A percentile compares a stretch with the other conserved stretches of the same genome.
Conservation (phyloP, 2,113 vertebrate genomes). For the Colaptes auratus region DNA sequence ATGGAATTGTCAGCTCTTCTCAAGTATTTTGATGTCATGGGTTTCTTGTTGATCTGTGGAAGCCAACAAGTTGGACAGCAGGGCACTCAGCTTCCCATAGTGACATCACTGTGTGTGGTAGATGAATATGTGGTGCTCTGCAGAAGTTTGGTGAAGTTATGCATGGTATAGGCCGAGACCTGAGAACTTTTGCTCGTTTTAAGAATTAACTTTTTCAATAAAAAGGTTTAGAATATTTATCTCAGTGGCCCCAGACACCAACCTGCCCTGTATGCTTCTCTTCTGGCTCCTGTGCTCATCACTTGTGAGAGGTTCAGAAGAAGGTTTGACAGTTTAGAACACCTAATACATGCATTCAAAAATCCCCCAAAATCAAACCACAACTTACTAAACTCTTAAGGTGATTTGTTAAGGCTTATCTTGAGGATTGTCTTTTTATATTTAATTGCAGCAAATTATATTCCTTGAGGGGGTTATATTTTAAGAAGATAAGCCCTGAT, state of each 20-base stretch:
- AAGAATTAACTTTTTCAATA: neutral
- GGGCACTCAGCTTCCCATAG: neutral
- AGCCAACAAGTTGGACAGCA: neutral
- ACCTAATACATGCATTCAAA: neutral
- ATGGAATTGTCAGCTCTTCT: neutral
- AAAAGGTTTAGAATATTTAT: too few species aligned
- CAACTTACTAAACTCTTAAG: conserved; percentile 29
- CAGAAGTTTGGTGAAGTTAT: neutral
- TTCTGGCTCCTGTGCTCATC: neutral
- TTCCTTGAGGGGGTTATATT: conserved; percentile 3
- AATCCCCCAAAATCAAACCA: neutral
- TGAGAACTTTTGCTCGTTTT: neutral
- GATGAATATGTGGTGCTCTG: fast-evolving
- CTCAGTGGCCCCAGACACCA: neutral
- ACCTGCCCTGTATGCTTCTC: fast-evolving
- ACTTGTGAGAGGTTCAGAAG: neutral
- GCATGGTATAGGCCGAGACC: neutral
- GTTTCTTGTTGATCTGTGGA: neutral
- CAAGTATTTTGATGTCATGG: neutral
- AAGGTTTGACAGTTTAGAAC: neutral
- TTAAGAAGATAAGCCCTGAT: conserved; percentile 18
- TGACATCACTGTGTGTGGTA: fast-evolving
- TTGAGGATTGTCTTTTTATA: conserved; percentile 29
- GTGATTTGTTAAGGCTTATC: conserved; percentile 60
- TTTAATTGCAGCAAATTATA: conserved; percentile 53